Evolutionary conservation across 1,140 invertebrate genomes (phyloP).

Genomic region (Chrysoperla carnea): DNA sequence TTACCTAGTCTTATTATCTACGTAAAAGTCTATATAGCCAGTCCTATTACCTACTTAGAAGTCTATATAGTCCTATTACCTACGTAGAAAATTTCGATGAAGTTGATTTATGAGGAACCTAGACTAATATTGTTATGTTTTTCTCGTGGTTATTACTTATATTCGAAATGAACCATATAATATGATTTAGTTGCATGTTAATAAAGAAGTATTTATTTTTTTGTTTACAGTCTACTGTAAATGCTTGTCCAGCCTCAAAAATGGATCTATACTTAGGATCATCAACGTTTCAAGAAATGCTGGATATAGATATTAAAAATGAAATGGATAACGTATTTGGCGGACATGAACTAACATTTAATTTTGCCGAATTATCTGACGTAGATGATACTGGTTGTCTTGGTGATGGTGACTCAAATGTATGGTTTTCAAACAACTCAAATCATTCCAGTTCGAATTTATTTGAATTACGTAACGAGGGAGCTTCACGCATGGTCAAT

Average conservation of each 20-base stretch:
- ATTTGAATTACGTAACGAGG: conserved; percentile 52
- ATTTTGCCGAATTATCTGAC: conserved; percentile 46
- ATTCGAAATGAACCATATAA: too few species aligned
- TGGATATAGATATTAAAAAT: conserved; percentile 49
- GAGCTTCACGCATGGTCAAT: conserved; percentile 57
- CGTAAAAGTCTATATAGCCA: too few species aligned
- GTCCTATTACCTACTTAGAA: too few species aligned
- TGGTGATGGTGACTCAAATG: conserved; percentile 28
- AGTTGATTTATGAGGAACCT: too few species aligned
- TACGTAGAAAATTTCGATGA: too few species aligned
- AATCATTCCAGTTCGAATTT: conserved; percentile 44
- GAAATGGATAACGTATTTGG: conserved; percentile 60
- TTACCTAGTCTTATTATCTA: too few species aligned
- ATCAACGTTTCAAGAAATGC: conserved; percentile 53
- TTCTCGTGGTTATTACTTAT: too few species aligned
- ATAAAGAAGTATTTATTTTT: background rate
- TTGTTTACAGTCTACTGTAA: conserved; percentile 2
- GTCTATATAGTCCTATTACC: too few species aligned
- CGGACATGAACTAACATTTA: conserved; percentile 39
- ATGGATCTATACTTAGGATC: conserved; percentile 35
- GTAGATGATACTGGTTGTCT: conserved; percentile 32
- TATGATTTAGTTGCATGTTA: too few species aligned
- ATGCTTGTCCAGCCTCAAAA: conserved; percentile 15
- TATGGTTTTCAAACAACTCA: conserved; percentile 32
- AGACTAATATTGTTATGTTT: too few species aligned